Evolutionary conservation across 2,888 invertebrate species (phyloP).

Genomic region (Hyposoter didymator): DNA sequence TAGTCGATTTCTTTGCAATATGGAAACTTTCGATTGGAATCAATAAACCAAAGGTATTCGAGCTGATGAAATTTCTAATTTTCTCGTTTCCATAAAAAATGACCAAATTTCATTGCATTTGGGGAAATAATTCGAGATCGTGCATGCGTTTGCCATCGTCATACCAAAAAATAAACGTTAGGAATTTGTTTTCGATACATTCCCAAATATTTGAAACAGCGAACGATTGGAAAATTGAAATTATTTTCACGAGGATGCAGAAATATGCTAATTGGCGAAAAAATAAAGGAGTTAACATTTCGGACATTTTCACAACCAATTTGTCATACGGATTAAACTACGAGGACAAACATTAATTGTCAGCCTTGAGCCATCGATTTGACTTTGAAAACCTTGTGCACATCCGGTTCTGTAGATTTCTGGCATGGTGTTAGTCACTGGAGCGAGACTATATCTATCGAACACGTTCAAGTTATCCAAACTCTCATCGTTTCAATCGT

Average conservation of each 20-base stretch:
- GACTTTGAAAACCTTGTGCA: constrained; percentile 3
- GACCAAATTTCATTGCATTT: not conserved
- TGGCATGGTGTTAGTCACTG: constrained; percentile 23
- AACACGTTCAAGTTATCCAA: constrained; percentile 76
- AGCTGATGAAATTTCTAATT: not conserved
- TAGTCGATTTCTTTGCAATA: not conserved
- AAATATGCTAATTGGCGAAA: not conserved
- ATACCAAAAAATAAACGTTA: not conserved
- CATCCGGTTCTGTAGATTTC: not conserved
- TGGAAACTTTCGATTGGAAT: not conserved
- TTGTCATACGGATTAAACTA: not conserved
- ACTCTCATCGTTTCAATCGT: constrained; percentile 72
- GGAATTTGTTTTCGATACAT: not conserved
- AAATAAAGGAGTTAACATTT: not conserved
- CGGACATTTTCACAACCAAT: not conserved
- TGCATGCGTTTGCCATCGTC: not conserved
- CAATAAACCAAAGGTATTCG: not conserved
- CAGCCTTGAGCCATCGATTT: not conserved
- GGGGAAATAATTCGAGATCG: not conserved
- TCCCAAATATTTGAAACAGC: not conserved
- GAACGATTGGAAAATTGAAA: not conserved
- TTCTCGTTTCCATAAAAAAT: not conserved
- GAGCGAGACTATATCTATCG: constrained; percentile 14
- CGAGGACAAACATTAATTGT: not conserved
- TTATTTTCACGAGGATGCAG: not conserved